These are phyloP conservation scores for Invenusta paracnida DNA, from an alignment of 2,888 invertebrate genomes.

Conservation along the genomic window DNA sequence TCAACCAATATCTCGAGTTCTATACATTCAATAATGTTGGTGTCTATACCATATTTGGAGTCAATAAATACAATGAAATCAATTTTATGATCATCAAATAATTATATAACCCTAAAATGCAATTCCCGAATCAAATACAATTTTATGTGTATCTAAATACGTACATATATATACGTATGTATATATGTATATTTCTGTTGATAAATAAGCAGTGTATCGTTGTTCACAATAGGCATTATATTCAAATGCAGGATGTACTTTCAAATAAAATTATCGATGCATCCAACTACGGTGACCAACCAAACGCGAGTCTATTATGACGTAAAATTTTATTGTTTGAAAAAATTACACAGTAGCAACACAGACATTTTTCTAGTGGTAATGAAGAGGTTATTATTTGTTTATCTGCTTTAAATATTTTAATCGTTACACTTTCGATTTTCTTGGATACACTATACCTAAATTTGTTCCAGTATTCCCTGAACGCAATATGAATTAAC, in stretches of 20 bases:
- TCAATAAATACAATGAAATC: neutral
- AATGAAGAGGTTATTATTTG: neutral
- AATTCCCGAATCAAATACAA: neutral
- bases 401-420: neutral
- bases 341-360: too few species aligned
- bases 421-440: neutral
- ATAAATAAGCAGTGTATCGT: too few species aligned
- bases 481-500: constrained; percentile 15
- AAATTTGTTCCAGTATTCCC: neutral
- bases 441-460: neutral
- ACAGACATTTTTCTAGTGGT: too few species aligned
- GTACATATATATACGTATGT: too few species aligned
- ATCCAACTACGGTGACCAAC: too few species aligned
- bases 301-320: too few species aligned
- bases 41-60: neutral
- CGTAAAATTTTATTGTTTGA: neutral
- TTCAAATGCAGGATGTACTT: too few species aligned
- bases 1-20: neutral
- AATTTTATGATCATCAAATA: neutral
- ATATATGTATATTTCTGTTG: too few species aligned
- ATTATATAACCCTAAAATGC: neutral
- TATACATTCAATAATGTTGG: neutral
- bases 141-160: too few species aligned
- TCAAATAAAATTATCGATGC: too few species aligned
- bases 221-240: too few species aligned